Conservation (phyloP, 1,140 invertebrate genomes). For the Hycleus cichorii region DNA sequence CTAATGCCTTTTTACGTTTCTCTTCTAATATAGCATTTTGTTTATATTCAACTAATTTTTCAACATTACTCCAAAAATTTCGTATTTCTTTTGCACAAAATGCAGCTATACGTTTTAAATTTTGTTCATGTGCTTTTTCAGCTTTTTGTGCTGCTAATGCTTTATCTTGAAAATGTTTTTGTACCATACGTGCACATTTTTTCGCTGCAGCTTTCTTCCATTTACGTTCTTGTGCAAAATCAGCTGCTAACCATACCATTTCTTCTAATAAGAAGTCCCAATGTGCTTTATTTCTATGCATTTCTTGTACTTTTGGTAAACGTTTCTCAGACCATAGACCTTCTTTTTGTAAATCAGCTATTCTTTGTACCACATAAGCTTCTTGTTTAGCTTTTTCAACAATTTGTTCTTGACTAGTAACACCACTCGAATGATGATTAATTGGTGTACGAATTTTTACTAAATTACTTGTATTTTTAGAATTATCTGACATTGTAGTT, state of each 20-base stretch:
- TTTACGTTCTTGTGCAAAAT: constrained; percentile 95
- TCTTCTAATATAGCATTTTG: constrained; percentile 88
- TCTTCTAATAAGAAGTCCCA: constrained; percentile 99
- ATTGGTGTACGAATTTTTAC: constrained; percentile 10
- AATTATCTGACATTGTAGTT: neutral
- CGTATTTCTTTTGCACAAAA: constrained; percentile 90
- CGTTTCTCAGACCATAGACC: constrained; percentile 90
- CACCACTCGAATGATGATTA: constrained; percentile 2
- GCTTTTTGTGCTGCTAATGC: constrained; percentile 80
- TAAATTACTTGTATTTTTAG: neutral
- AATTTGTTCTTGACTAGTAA: constrained; percentile 59
- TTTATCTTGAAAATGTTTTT: constrained; percentile 94
- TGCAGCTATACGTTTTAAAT: constrained; percentile 78
- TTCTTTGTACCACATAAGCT: constrained; percentile 87
- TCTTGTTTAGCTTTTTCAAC: constrained; percentile 89
- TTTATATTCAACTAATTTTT: constrained; percentile 95
- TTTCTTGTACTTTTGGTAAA: constrained; percentile 88
- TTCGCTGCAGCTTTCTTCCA: constrained; percentile 95
- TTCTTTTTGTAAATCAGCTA: constrained; percentile 79
- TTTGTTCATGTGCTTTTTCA: constrained; percentile 84
- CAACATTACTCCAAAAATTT: constrained; percentile 94
- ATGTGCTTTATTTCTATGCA: constrained; percentile 83
- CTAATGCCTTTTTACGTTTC: constrained; percentile 90
- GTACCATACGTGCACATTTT: constrained; percentile 86
- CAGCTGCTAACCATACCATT: constrained; percentile 95